Base-by-base conservation (phyloP, 2,888 invertebrate species). In the Biston stratarius region DNA sequence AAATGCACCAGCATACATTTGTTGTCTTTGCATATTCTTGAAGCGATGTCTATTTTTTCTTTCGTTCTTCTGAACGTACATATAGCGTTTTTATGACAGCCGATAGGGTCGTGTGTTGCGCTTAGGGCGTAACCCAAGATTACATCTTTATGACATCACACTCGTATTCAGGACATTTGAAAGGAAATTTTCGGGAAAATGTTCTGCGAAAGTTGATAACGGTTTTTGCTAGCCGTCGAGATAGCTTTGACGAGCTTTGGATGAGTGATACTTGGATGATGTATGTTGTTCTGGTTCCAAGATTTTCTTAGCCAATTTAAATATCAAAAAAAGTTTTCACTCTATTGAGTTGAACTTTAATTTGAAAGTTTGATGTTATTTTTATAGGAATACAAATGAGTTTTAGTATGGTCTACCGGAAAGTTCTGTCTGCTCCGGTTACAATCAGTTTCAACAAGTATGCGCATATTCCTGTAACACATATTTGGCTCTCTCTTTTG, bases 11-110 rank as follows among this genome's bases (percentile, higher is more conserved):
- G 6, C 38, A 38, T 38, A 8, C 38, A 0, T 38, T 8, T 6
- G 38, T 8, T 6, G 38, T 6, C 38, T 38, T 51, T 6, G 49
- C 34, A 6, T 34, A 8, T 51, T 34, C 12, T 51, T 12, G 6
- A 1, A 7, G n/a, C n/a, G 6, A 5, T 34, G 34, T 51, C 34
- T 24, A 42, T 55, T 0, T 33, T 42, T 55, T 55, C 24, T 42
- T 8, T n/a, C 33, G 5, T 12, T 9, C 12, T 8, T 10, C 24
- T 55, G 42, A 42, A 55, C 15, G 5, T 40, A 7, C 15, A 38
- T 8, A 9, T 6, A 80, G 74, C 83, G 84, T 87, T 87, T 86
- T 88, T 83, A 86, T 73, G 82, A 78, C 75, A 73, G 79, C 75
- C 82, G 80, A 86, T 83, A 81, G 77, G 77, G 76, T 76, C 77